These are phyloP conservation scores for Imbricaverruca yamaguchii DNA, from an alignment of 2,888 invertebrate species.

Conservation along the genomic window DNA sequence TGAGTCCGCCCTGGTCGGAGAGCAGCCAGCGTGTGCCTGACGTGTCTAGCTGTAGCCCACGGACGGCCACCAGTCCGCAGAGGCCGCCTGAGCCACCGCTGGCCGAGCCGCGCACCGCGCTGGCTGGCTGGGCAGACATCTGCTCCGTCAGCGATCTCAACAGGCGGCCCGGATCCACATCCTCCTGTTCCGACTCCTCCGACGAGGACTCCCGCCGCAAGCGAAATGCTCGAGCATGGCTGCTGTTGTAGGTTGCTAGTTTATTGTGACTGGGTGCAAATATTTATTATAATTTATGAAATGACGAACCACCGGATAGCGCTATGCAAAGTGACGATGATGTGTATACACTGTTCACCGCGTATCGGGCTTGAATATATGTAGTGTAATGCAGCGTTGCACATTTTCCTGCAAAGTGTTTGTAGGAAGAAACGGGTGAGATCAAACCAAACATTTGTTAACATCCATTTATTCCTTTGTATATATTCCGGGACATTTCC, in stretches of 20 bases:
- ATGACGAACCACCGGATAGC: neutral
- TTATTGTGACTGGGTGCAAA: neutral
- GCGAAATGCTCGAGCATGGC: neutral
- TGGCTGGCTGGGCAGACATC: neutral
- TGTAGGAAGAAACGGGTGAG: too few species aligned
- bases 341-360: too few species aligned
- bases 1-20: constrained; percentile 16
- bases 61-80: neutral
- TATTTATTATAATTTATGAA: constrained; percentile 6
- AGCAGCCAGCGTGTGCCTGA: constrained; percentile 17
- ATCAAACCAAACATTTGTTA: too few species aligned
- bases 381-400: too few species aligned
- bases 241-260: neutral
- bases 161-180: neutral
- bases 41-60: neutral
- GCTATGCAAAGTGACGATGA: neutral
- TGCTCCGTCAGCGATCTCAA: neutral
- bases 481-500: too few species aligned
- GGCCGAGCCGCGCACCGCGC: neutral
- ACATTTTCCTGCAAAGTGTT: too few species aligned
- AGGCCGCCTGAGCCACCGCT: neutral
- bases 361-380: too few species aligned
- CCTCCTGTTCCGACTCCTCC: neutral
- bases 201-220: neutral
- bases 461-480: too few species aligned